Evolutionary conservation across 2,888 invertebrate species (phyloP), one percentile per base, ranked within the genome.

Genomic region (Lochmaea crataegi): DNA sequence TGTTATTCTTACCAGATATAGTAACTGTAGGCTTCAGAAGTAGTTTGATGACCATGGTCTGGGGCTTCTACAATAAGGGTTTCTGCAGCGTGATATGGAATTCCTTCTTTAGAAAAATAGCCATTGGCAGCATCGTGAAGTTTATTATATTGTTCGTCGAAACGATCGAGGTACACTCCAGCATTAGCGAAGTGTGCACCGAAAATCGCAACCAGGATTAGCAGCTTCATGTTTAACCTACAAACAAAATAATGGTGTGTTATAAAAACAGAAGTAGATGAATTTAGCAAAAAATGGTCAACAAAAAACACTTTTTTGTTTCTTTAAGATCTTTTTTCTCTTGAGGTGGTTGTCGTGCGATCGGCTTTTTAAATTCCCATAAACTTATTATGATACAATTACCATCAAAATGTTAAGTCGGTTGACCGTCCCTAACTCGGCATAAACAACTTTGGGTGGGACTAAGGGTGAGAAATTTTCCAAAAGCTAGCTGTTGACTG

Each of bases 11-110:
- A 69, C 76, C 76, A 77, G 16, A 77, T 16, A 26, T 75, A 79
- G 64, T 78, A 80, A 74, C 79, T 80, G 76, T 68, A 77, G 9
- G 80, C 81, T 73, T 81, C 81, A 9, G 81, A 81, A 18, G 80
- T 80, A 9, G 79, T 80, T 75, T 80, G 77, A 61, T 80, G 80
- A 7, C 80, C 81, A 48, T 80, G 70, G 60, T 80, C 80, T 14
- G 80, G 80, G 10, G 80, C 80, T 63, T 80, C 80, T 2, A 80
- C 79, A 26, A 80, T 78, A 53, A 80, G 65, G 10, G 80, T 80
- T 75, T 80, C 80, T 9, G 77, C 75, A n/a, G 78, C 63, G 64
- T 80, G 80, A 68, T 80, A 80, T 10, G 80, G 80, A 22, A 80
- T 75, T 45, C 78, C 78, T 65, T 76, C 68, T 12, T 70, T 71